Evolutionary conservation across 2,888 invertebrate genomes (phyloP), one percentile per base, ranked within the genome.

Genomic region (Polyommatus iphigenia): DNA sequence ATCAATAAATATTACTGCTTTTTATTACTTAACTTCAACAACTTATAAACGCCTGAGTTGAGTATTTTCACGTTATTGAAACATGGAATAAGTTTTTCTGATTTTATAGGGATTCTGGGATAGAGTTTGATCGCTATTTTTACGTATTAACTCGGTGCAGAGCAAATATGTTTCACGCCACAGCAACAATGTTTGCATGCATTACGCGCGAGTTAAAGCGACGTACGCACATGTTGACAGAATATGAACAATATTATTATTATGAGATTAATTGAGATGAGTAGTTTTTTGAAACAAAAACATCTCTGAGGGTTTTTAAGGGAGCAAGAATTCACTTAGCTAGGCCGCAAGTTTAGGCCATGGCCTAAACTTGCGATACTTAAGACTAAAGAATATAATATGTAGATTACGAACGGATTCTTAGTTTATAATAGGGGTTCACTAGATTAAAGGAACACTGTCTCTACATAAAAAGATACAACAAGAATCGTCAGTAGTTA

Each of bases 191-290:
- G 67, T 67, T 29, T 67, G 67, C 29, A 29, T 67, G 15, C 67
- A 29, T 67, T 67, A 67, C 67, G 15, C 67, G 29, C 15, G 5
- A 67, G 29, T 13, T 67, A 32, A 67, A 67, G 5, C 29, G 29
- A 15, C 67, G 18, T 67, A 67, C 67, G 29, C 67, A 67, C 67
- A 29, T 62, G 62, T 62, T 62, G 62, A 62, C 24, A 62, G 24
- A 13, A 3, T 32, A 32, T 32, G 13, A 62, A 62, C 24, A 24
- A 7, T 62, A 62, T 62, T n/a, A 62, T 62, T n/a, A 10, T 20
- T 24, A 24, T 54, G 5, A 18, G 46, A 46, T 46, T 54, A 54
- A 54, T 54, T 54, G 54, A 54, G 18, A 54, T 54, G 46, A 10
- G 46, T 46, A 46, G 10, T 3, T 46, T 46, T 10, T 46, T 46